Conservation (phyloP, 2,888 invertebrate species). For the Anticlea derivata region DNA sequence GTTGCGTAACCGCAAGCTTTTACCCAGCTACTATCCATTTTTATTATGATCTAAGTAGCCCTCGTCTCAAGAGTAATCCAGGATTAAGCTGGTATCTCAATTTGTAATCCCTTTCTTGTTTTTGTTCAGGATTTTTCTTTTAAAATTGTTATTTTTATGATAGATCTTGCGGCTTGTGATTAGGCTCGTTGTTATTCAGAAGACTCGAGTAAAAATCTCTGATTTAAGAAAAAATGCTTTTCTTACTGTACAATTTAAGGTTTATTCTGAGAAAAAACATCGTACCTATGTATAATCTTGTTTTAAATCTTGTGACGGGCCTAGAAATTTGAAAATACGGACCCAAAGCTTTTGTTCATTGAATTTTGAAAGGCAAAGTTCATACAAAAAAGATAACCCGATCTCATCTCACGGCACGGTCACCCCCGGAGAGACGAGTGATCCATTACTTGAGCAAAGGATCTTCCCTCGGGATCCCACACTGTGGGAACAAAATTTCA, state of each 20-base stretch:
- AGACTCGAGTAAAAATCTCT: too few relatives aligned
- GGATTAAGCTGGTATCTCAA: constrained; percentile 34
- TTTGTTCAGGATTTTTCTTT: constrained; percentile 21
- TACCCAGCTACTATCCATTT: constrained; percentile 33
- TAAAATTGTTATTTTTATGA: constrained; percentile 1
- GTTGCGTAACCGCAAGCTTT: constrained; percentile 25
- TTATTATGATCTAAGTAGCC: constrained; percentile 40
- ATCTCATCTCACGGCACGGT: constrained; percentile 30
- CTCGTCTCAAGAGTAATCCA: constrained; percentile 32
- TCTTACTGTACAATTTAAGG: too few relatives aligned
- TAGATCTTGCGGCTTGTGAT: background rate
- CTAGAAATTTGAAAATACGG: background rate
- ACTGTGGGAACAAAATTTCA: constrained; percentile 32
- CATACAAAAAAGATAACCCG: constrained; percentile 18
- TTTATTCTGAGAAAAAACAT: too few relatives aligned
- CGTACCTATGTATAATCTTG: too few relatives aligned
- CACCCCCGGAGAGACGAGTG: constrained; percentile 25
- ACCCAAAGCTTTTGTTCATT: background rate
- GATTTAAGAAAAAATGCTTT: too few relatives aligned
- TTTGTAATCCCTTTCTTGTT: constrained; percentile 37
- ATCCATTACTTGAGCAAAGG: constrained; percentile 38
- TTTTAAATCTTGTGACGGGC: too few relatives aligned
- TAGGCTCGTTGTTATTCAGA: too few relatives aligned
- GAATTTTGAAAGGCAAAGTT: constrained; percentile 11
- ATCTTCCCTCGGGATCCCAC: constrained; percentile 25